Evolutionary conservation across 2,888 invertebrate genomes (phyloP).

Genomic region (Cremastinae sp.): DNA sequence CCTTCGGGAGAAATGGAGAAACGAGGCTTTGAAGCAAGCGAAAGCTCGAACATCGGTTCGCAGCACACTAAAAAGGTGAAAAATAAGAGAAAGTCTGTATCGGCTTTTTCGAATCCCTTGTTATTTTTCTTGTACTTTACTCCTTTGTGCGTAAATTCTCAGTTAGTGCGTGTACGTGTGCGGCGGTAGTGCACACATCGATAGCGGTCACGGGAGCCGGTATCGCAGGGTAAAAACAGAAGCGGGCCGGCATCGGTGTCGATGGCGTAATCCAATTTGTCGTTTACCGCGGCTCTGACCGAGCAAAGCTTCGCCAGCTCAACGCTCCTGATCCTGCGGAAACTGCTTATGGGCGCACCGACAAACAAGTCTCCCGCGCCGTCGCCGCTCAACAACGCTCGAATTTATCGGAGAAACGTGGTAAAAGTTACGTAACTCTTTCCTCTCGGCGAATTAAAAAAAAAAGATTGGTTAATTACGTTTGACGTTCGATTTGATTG

Average conservation of each 20-base stretch:
- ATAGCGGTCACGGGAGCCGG: slow-evolving; percentile 18
- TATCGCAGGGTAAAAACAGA: slow-evolving; percentile 36
- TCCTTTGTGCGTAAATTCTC: slow-evolving; percentile 1
- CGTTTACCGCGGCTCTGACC: slow-evolving; percentile 64
- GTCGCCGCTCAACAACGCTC: slow-evolving; percentile 10
- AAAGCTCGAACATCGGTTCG: slow-evolving; percentile 44
- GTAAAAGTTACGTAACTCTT: slow-evolving; percentile 30
- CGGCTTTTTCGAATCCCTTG: slow-evolving; percentile 49
- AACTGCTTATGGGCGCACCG: slow-evolving; percentile 32
- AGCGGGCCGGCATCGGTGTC: slow-evolving; percentile 54
- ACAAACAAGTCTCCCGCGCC: slow-evolving; percentile 33
- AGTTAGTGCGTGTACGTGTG: background rate
- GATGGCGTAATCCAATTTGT: slow-evolving; percentile 72
- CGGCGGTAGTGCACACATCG: background rate
- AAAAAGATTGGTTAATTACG: background rate
- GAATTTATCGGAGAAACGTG: slow-evolving; percentile 57
- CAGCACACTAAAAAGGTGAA: slow-evolving; percentile 30
- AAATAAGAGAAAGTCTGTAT: slow-evolving; percentile 51
- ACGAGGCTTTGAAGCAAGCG: too few relatives aligned
- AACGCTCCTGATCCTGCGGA: slow-evolving; percentile 29
- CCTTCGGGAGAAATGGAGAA: too few relatives aligned
- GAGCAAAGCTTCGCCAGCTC: slow-evolving; percentile 56
- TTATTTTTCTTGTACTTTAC: slow-evolving; percentile 47
- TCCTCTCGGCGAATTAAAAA: background rate
- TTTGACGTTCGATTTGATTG: background rate